phyloP scores from a whole-genome alignment of 2,888 invertebrate genomes.

The Troides aeacus region DNA sequence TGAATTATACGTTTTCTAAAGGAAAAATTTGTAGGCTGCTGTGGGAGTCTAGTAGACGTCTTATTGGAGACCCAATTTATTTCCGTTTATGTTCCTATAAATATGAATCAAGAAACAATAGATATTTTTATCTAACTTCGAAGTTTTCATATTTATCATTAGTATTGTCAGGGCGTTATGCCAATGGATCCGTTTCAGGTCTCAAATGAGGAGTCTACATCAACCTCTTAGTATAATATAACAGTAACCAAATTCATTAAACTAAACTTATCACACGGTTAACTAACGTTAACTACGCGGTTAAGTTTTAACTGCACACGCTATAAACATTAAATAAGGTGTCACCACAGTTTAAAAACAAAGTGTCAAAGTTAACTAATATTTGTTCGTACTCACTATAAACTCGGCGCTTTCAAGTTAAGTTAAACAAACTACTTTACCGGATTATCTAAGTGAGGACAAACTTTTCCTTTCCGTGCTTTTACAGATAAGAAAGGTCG shows the following conservation, averaged over 20 bases:
- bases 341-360: conserved; percentile 22
- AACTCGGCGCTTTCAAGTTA: conserved; percentile 27
- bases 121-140: no score
- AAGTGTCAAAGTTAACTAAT: conserved; percentile 28
- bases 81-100: no score
- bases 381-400: conserved; percentile 27
- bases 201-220: neutral
- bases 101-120: no score
- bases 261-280: neutral
- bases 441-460: conserved; percentile 29
- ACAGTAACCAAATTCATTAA: neutral
- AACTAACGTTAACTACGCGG: neutral
- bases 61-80: no score
- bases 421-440: conserved; percentile 31
- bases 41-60: no score
- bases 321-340: conserved; percentile 10
- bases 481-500: conserved; percentile 30
- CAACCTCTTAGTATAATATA: neutral
- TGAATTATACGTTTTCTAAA: no score
- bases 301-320: neutral
- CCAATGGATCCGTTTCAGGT: no score
- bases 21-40: no score
- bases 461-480: conserved; percentile 30
- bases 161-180: no score
- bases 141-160: no score